phyloP scores from a whole-genome alignment of 2,113 vertebrate species.

The Zootoca vivipara region DNA sequence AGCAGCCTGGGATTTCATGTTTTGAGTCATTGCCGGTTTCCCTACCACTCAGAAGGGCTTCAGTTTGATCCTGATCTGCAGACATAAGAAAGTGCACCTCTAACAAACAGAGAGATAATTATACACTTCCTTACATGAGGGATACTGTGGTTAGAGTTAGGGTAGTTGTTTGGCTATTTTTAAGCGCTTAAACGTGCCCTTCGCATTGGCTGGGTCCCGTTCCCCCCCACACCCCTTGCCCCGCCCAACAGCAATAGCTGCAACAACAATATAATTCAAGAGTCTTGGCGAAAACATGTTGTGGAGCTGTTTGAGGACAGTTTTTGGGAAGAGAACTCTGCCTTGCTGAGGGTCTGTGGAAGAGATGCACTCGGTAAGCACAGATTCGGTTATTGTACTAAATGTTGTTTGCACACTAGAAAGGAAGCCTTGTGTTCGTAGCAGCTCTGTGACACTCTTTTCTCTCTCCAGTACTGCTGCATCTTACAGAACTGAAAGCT shows the following conservation, averaged over 20 bases:
- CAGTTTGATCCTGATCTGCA: neutral
- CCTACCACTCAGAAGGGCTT: neutral
- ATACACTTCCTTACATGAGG: neutral
- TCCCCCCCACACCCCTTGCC: no score
- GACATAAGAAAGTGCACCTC: neutral
- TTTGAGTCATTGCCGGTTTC: neutral
- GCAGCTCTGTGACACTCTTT: neutral
- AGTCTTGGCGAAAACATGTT: neutral
- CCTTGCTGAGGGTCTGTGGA: neutral
- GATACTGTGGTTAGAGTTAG: neutral
- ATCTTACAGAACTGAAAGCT: neutral
- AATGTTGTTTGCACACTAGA: neutral
- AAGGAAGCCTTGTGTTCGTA: neutral
- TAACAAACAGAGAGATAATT: constrained; percentile 11
- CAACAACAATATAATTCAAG: neutral
- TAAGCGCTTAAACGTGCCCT: neutral
- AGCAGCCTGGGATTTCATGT: neutral
- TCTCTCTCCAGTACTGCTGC: neutral
- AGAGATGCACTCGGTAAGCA: neutral
- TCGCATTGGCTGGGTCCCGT: neutral
- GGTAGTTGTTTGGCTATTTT: neutral
- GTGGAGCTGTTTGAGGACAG: neutral
- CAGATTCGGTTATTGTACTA: neutral
- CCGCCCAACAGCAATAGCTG: neutral
- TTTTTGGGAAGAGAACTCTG: neutral